phyloP scores from a whole-genome alignment of 2,113 vertebrate species.

The Psittacula cyanocephala region DNA sequence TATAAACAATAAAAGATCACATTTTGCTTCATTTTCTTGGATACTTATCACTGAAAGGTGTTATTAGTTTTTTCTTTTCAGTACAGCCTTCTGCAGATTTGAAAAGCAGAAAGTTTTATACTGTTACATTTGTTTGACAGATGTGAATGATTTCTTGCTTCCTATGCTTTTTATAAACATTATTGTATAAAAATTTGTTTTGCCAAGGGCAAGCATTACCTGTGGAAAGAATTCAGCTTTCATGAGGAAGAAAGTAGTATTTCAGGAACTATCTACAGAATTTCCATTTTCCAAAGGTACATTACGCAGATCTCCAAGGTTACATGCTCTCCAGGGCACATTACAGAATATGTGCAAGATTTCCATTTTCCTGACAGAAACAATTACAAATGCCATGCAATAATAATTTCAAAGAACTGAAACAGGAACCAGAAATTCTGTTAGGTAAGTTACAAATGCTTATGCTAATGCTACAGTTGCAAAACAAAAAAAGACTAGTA shows the following conservation, averaged over 20 bases:
- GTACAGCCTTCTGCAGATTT: background rate
- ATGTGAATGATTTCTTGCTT: conserved; percentile 9
- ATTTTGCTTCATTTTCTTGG: background rate
- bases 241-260: background rate
- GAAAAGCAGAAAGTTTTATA: background rate
- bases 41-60: background rate
- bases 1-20: background rate
- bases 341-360: conserved; percentile 66
- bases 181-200: conserved; percentile 43
- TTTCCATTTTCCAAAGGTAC: conserved; percentile 73
- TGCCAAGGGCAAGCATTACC: conserved; percentile 65
- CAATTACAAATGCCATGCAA: conserved; percentile 75
- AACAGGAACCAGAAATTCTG: conserved; percentile 50
- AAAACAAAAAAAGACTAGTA: background rate
- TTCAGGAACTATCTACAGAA: conserved; percentile 63
- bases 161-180: conserved; percentile 53
- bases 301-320: conserved; percentile 73
- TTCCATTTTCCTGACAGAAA: conserved; percentile 80
- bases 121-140: background rate
- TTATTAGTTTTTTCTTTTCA: background rate
- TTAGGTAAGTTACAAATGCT: conserved; percentile 45
- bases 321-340: conserved; percentile 65
- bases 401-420: conserved; percentile 68
- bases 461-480: conserved; percentile 42
- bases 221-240: conserved; percentile 60